Percentiles rank a stretch among this genome's conserved stretches.
phyloP scores from a whole-genome alignment of 2,888 invertebrate genomes.

The Harpalus rubripes region DNA sequence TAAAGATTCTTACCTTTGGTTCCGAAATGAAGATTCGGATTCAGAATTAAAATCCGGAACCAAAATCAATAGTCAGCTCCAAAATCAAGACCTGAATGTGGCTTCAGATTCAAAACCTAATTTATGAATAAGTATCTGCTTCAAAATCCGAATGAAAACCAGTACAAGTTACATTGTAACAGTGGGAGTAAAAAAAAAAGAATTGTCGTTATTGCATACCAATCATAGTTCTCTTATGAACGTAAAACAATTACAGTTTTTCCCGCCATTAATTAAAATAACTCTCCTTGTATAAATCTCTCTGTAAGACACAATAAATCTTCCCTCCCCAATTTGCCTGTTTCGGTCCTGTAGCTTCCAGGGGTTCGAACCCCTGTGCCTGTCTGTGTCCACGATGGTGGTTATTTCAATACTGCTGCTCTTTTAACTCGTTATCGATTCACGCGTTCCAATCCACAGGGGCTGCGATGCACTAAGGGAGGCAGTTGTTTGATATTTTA shows the following conservation, averaged over 20 bases:
- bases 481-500: constrained; percentile 65
- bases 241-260: background rate
- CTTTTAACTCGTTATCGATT: constrained; percentile 65
- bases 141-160: no score
- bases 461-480: background rate
- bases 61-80: no score
- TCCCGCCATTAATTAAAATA: background rate
- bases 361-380: constrained; percentile 37
- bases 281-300: background rate
- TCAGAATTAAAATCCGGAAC: no score
- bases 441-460: constrained; percentile 27
- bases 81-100: no score
- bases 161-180: no score
- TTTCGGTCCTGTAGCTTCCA: background rate
- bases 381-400: constrained; percentile 33
- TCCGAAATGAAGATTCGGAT: no score
- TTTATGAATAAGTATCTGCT: no score
- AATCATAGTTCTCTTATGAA: background rate
- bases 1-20: no score
- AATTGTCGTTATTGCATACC: no score
- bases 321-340: constrained; percentile 4
- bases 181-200: no score
- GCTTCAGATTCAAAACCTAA: no score
- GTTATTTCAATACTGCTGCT: constrained; percentile 64
- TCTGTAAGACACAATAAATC: background rate